Base-by-base conservation (phyloP, 2,888 invertebrate genomes). In the Allophyes oxyacanthae region DNA sequence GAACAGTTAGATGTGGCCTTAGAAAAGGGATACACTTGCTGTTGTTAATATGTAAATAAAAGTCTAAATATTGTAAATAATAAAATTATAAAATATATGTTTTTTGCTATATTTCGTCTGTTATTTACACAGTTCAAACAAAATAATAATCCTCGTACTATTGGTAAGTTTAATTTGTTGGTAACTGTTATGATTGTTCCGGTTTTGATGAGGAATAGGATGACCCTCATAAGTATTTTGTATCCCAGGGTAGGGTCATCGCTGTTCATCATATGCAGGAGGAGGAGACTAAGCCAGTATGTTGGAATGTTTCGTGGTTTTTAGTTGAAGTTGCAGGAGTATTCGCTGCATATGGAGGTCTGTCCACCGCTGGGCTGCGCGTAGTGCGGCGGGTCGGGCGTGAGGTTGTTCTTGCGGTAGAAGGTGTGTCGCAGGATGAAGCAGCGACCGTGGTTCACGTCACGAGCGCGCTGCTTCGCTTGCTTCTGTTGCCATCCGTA, bases 401-500 rank as follows among this genome's bases (percentile, higher is more conserved):
- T 93, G 8, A 95, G 84, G 60, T 95, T 95, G 69, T 91, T 93
- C 78, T 94, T 90, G 46, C 95, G 86, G 81, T 95, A 95, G 83
- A 95, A 95, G 0, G 95, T 95, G 55, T 94, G 90, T 7, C 89
- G 87, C 9, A 95, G 83, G 10, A 95, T 89, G 46, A 92, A 90
- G 72, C 91, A 88, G 55, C 95, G 91, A 1, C 95, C 95, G 64
- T 72, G 88, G 79, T 94, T 90, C 9, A 88, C 79, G 61, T 94
- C 89, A 13, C 89, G 85, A 0, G 86, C 81, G 1, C 72, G 82
- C 41, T 83, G 49, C 6, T 78, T 77, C 0, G 89, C 79, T 28
- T 84, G 78, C 82, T 90, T 94, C 88, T 95, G 95, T 42, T 94
- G 92, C 95, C 95, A 95, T 1, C 95, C 95, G 83, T 95, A 95